Base-by-base conservation (phyloP, 2,888 invertebrate genomes). In the Polydrusus cervinus region DNA sequence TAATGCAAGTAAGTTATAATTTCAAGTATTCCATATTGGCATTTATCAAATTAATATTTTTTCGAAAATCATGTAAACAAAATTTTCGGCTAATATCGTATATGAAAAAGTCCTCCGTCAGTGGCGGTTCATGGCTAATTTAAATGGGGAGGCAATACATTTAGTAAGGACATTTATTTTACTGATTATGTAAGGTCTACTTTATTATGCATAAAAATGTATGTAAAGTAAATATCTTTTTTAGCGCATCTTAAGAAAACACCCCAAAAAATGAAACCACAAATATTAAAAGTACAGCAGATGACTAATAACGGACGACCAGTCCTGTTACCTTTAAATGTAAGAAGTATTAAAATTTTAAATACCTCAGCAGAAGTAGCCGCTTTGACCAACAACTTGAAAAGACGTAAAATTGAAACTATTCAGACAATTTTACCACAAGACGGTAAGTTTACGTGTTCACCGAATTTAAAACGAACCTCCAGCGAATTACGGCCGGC, bases 261-360 rank as follows among this genome's bases (percentile, higher is more conserved):
- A 1, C 47, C 72, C 49, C 34, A 76, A 20, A 82, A 81, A 77
- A 74, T 74, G 3, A 84, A 83, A 71, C 80, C 84, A 57, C 85
- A 86, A 77, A 84, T 86, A 62, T 81, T 87, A 61, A 84, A 86
- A 75, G 86, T 87, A 3, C 87, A 87, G 75, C 83, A 86, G 14
- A 81, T 87, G 71, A 82, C 84, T 73, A 83, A 83, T 81, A 85
- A 85, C 78, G 86, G 86, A 71, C 81, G 93, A 14, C 93, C 93
- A 0, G 91, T 94, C 75, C 87, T 94, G 14, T 87, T 94, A 20
- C 94, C 94, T 0, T 91, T 94, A 7, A 92, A 91, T 43, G 91
- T 93, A 87, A 92, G 93, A 85, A 92, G 92, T 83, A 89, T 94
- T 71, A 92, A 94, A 87, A 93, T 94, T 70, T 91, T 94, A 66